A percentile compares a stretch with the other conserved stretches of the same genome.
Evolutionary conservation across 1,140 invertebrate species (phyloP).

Genomic region (Thaumatotibia leucotreta): DNA sequence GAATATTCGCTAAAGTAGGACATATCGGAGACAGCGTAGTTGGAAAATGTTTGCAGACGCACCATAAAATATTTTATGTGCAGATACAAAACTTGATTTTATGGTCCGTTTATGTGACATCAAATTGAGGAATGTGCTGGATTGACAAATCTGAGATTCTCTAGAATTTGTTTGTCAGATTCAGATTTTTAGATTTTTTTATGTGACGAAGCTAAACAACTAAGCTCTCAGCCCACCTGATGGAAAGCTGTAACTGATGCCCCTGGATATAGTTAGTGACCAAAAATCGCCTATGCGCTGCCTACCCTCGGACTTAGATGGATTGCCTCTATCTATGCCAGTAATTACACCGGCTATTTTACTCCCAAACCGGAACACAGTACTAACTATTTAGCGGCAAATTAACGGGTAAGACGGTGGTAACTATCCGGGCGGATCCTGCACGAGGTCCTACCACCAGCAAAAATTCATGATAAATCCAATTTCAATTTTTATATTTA

Average conservation of each 20-base stretch:
- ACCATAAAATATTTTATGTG: conserved; percentile 60
- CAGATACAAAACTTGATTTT: conserved; percentile 59
- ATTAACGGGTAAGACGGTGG: too few species aligned
- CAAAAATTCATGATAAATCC: background rate
- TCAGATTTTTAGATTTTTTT: background rate
- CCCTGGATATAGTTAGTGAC: background rate
- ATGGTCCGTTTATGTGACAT: conserved; percentile 57
- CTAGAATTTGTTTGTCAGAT: conserved; percentile 33
- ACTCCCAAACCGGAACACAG: too few species aligned
- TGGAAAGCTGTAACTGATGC: too few species aligned
- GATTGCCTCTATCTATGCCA: too few species aligned
- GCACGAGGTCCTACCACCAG: too few species aligned
- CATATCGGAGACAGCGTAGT: background rate
- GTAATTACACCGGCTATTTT: too few species aligned
- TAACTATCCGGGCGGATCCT: too few species aligned
- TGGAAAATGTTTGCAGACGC: conserved; percentile 28
- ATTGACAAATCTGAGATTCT: conserved; percentile 41
- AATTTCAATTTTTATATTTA: background rate
- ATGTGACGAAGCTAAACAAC: too few species aligned
- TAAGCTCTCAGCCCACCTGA: too few species aligned
- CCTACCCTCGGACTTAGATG: too few species aligned
- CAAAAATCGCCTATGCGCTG: background rate
- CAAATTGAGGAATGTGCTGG: conserved; percentile 36
- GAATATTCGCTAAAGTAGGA: too few species aligned
- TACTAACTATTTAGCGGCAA: too few species aligned